A percentile compares a stretch with the other conserved stretches of the same genome.
Conservation (phyloP, 2,797 vertebrate species). For the Tokudaia muenninki region DNA sequence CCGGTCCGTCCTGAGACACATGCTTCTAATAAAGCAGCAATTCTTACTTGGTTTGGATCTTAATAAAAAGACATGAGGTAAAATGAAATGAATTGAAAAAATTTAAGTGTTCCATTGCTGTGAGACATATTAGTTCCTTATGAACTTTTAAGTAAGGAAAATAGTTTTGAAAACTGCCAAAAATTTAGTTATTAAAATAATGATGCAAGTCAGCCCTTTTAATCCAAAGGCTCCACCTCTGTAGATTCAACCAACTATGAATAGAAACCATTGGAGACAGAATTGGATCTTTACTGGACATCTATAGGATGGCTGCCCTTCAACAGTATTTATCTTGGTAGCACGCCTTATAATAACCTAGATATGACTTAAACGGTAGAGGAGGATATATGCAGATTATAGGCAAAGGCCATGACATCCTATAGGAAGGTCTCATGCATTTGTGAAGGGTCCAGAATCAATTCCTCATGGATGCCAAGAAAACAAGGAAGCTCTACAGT, state of each 20-base stretch:
- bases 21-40: neutral
- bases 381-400: neutral
- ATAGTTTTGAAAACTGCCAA: conserved; percentile 32
- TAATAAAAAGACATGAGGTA: conserved; percentile 10
- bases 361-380: neutral
- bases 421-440: neutral
- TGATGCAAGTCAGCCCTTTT: neutral
- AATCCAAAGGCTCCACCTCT: neutral
- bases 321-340: neutral
- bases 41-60: conserved; percentile 53
- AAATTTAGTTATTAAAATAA: conserved; percentile 32
- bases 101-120: conserved; percentile 29
- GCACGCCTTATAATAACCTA: neutral
- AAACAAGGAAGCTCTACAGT: neutral
- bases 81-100: conserved; percentile 22
- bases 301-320: neutral
- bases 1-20: neutral
- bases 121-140: neutral
- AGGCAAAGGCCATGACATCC: neutral
- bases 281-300: neutral
- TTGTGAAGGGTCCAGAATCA: neutral
- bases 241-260: neutral
- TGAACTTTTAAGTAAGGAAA: conserved; percentile 43
- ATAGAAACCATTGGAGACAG: neutral
- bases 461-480: neutral